A percentile compares a stretch with the other conserved stretches of the same genome.
These are phyloP conservation scores for Carassius carassius DNA, from an alignment of 2,113 vertebrate species.

Conservation along the genomic window DNA sequence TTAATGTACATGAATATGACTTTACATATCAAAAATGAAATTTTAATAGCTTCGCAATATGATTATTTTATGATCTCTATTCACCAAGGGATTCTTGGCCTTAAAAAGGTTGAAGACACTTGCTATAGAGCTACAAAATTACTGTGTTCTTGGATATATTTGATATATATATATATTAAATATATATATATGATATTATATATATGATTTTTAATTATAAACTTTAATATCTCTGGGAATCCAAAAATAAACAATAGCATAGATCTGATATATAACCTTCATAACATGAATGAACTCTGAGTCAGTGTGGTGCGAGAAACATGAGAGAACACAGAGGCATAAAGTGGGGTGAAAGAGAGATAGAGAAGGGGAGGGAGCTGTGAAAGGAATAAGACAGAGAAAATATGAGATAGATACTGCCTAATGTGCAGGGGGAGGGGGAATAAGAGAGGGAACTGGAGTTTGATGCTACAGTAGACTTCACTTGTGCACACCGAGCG, in stretches of 20 bases:
- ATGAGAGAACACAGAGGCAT: neutral
- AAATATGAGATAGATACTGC: constrained; percentile 30
- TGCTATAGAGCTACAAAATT: neutral
- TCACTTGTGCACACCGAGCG: constrained; percentile 71
- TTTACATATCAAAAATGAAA: no score
- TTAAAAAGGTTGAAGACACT: neutral
- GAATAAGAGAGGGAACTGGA: constrained; percentile 52
- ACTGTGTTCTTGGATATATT: neutral
- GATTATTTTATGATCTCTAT: neutral
- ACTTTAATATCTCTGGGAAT: neutral
- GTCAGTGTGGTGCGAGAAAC: neutral
- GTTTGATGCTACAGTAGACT: constrained; percentile 71
- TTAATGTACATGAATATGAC: no score
- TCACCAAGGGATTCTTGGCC: neutral
- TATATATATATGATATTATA: no score
- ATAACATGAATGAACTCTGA: neutral
- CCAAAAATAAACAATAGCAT: neutral
- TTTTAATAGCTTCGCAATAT: no score
- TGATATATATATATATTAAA: no score
- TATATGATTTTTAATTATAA: neutral
- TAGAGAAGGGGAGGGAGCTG: neutral
- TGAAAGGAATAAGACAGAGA: constrained; percentile 32
- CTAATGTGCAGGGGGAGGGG: constrained; percentile 56
- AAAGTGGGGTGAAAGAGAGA: constrained; percentile 1
- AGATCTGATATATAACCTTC: neutral